phyloP scores from a whole-genome alignment of 2,888 invertebrate genomes.

The Arrhopalites spinosus region DNA sequence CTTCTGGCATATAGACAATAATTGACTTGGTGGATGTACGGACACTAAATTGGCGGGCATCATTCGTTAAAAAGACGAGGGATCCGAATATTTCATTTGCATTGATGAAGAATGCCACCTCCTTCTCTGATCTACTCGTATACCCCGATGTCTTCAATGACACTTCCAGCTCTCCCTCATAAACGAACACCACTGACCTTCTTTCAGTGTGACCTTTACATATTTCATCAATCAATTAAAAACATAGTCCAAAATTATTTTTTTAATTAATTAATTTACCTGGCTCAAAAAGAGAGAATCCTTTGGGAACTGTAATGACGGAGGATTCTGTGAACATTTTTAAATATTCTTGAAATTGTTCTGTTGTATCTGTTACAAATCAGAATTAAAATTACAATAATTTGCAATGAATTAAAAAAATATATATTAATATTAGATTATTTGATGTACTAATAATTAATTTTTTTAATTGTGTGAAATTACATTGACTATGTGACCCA shows the following conservation, averaged over 20 bases:
- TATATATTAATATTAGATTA: too few species aligned
- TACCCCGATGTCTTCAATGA: neutral
- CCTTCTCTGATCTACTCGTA: neutral
- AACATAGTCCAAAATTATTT: too few species aligned
- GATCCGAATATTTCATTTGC: conserved; percentile 16
- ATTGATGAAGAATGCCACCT: neutral
- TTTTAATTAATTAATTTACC: too few species aligned
- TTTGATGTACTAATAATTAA: too few species aligned
- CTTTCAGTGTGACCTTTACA: neutral
- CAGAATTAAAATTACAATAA: too few species aligned
- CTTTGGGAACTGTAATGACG: conserved; percentile 5
- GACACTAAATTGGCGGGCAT: neutral
- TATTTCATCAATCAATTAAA: too few species aligned
- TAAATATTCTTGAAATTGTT: too few species aligned
- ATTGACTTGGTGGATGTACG: conserved; percentile 1
- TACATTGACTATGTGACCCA: neutral
- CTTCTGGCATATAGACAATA: neutral
- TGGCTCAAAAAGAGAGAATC: conserved; percentile 5
- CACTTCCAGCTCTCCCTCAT: conserved; percentile 34
- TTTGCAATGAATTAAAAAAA: too few species aligned
- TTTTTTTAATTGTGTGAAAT: too few species aligned
- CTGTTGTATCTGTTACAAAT: too few species aligned
- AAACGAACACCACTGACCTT: conserved; percentile 15
- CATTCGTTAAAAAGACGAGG: conserved; percentile 19
- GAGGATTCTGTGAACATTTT: neutral